Percentiles rank a stretch among this genome's conserved stretches.
phyloP scores from a whole-genome alignment of 1,140 invertebrate species.

The Drosophila yakuba region DNA sequence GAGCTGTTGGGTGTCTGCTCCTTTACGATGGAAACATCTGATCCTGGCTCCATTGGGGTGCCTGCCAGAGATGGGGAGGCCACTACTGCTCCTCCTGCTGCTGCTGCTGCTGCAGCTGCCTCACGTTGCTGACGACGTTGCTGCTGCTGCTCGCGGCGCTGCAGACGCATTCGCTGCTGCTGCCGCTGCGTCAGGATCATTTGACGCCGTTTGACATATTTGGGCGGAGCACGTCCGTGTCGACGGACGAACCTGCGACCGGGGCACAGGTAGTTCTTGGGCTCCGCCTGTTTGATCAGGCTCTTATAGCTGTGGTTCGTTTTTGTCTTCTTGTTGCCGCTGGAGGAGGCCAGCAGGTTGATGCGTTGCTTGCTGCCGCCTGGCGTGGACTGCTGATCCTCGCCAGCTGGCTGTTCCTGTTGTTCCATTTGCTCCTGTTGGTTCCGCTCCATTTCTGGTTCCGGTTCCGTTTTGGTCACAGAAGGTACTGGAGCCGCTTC shows the following conservation, averaged over 20 bases:
- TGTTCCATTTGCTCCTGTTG: not conserved
- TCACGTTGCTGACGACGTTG: slow-evolving; percentile 30
- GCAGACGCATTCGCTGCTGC: slow-evolving; percentile 62
- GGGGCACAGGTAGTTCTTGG: slow-evolving; percentile 71
- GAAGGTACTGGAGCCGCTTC: slow-evolving; percentile 1
- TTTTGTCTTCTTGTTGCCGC: slow-evolving; percentile 65
- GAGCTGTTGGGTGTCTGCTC: slow-evolving; percentile 3
- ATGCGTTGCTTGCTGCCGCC: slow-evolving; percentile 54
- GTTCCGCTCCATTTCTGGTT: not conserved
- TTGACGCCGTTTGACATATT: slow-evolving; percentile 74
- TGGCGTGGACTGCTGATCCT: not conserved
- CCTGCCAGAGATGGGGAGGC: not conserved
- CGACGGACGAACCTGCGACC: slow-evolving; percentile 77
- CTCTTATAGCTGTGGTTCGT: slow-evolving; percentile 81
- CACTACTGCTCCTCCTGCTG: not conserved
- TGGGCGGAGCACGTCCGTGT: slow-evolving; percentile 54
- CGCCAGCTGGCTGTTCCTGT: not conserved
- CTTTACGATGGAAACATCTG: not conserved
- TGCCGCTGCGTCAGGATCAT: slow-evolving; percentile 68
- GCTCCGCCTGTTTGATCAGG: slow-evolving; percentile 83
- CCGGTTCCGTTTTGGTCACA: slow-evolving; percentile 21
- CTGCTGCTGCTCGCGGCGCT: slow-evolving; percentile 18
- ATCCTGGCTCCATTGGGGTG: not conserved
- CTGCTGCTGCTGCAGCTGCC: slow-evolving; percentile 7
- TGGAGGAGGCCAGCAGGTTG: slow-evolving; percentile 66